Evolutionary conservation across 2,888 invertebrate species (phyloP).

Genomic region (Cheilosia vernalis): DNA sequence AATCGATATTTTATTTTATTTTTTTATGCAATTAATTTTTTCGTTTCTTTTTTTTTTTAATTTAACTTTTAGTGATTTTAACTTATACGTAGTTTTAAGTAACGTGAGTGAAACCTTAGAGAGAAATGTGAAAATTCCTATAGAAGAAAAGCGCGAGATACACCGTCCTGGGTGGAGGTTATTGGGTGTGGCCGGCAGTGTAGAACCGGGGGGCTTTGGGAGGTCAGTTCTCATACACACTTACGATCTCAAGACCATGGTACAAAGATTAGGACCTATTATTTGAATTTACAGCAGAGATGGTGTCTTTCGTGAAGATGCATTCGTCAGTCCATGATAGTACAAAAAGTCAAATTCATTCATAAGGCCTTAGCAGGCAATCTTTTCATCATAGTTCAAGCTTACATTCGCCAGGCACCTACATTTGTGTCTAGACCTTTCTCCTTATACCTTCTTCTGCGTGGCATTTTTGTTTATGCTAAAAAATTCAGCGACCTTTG

Average conservation of each 20-base stretch:
- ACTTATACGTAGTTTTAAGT: slow-evolving; percentile 61
- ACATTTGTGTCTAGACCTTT: too few species aligned
- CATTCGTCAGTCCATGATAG: slow-evolving; percentile 11
- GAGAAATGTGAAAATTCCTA: slow-evolving; percentile 22
- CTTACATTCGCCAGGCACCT: too few species aligned
- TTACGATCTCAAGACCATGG: slow-evolving; percentile 62
- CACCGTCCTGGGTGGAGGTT: slow-evolving; percentile 19
- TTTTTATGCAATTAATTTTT: slow-evolving; percentile 40
- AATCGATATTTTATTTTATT: slow-evolving; percentile 51
- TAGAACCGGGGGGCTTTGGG: too few species aligned
- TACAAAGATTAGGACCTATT: slow-evolving; percentile 48
- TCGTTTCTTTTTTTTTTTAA: slow-evolving; percentile 47
- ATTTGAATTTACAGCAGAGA: slow-evolving; percentile 10
- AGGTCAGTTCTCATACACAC: not conserved
- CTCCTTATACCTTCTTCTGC: too few species aligned
- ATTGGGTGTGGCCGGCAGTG: too few species aligned
- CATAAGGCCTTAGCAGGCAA: not conserved
- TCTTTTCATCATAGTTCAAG: too few species aligned
- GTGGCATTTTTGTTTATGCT: too few species aligned
- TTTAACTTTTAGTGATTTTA: slow-evolving; percentile 46
- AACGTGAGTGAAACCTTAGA: slow-evolving; percentile 41
- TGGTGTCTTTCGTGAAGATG: not conserved
- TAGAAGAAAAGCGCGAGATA: not conserved
- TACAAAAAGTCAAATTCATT: slow-evolving; percentile 41
- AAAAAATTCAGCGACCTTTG: too few species aligned